Percentiles rank a stretch among this genome's conserved stretches.
phyloP scores from a whole-genome alignment of 2,113 vertebrate species.

The Balaeniceps rex region DNA sequence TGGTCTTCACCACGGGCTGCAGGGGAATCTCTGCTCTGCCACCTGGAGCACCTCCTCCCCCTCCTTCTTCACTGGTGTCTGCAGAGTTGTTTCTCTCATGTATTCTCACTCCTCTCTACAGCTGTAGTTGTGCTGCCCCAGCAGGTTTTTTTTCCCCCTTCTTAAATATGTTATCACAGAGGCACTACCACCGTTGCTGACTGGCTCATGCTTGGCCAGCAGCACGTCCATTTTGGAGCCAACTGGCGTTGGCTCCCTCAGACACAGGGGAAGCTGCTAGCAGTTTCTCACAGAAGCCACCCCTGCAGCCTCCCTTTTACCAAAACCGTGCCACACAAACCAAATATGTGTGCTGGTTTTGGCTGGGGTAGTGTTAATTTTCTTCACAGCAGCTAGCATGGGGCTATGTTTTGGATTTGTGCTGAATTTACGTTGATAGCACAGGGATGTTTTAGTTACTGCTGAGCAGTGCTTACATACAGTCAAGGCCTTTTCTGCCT shows the following conservation, averaged over 20 bases:
- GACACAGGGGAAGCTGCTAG: not conserved
- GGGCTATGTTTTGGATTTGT: too few species aligned
- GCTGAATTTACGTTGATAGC: too few species aligned
- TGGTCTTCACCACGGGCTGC: rapidly evolving
- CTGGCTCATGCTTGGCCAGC: rapidly evolving
- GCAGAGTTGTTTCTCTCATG: not conserved
- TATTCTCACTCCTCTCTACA: not conserved
- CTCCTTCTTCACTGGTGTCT: not conserved
- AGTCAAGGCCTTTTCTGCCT: too few species aligned
- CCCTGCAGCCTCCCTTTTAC: rapidly evolving
- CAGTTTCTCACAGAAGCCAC: not conserved
- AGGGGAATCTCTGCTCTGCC: rapidly evolving
- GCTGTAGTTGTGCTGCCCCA: not conserved
- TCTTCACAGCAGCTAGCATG: too few species aligned
- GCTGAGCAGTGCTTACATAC: too few species aligned
- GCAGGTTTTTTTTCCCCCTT: not conserved
- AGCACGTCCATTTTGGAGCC: rapidly evolving
- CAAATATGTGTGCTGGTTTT: not conserved
- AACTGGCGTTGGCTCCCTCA: rapidly evolving
- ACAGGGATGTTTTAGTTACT: too few species aligned
- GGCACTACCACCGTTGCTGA: rapidly evolving
- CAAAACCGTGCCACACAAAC: not conserved
- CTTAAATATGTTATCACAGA: not conserved
- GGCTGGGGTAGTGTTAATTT: too few species aligned
- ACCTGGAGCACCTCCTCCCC: rapidly evolving